Evolutionary conservation across 2,113 vertebrate genomes (phyloP).

Genomic region (Myotis davidii): DNA sequence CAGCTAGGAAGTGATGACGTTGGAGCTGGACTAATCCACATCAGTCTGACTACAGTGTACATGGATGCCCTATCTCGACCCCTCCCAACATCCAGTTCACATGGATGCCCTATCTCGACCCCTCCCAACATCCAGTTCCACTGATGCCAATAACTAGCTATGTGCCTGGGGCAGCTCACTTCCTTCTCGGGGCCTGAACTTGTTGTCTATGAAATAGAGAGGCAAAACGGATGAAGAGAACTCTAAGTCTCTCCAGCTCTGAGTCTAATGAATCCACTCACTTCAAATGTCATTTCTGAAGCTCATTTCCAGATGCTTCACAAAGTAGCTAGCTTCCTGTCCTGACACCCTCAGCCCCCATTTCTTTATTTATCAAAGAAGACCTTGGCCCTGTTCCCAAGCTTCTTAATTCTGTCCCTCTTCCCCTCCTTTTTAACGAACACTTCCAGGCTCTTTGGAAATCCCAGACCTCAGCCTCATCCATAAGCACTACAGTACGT

Average conservation of each 20-base stretch:
- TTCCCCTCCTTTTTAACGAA: background rate
- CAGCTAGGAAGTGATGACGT: background rate
- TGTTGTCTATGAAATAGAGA: background rate
- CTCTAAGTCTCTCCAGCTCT: background rate
- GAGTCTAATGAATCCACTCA: background rate
- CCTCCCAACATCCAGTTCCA: background rate
- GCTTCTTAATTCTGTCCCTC: background rate
- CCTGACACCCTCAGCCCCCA: background rate
- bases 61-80: too few species aligned
- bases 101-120: too few species aligned
- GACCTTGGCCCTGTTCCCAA: background rate
- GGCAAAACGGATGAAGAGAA: background rate
- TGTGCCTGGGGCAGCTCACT: background rate
- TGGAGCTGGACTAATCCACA: background rate
- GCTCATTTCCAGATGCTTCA: conserved; percentile 29
- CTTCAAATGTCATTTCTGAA: conserved; percentile 34
- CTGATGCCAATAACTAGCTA: background rate
- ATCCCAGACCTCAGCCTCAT: background rate
- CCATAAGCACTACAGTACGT: background rate
- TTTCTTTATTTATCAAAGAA: background rate
- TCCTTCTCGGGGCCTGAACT: background rate
- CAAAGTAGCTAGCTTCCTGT: background rate
- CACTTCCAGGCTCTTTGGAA: background rate
- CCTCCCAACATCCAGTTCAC: too few species aligned
- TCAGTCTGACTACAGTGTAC: background rate